phyloP scores from a whole-genome alignment of 2,888 invertebrate genomes.

The Synanthedon formicaeformis region DNA sequence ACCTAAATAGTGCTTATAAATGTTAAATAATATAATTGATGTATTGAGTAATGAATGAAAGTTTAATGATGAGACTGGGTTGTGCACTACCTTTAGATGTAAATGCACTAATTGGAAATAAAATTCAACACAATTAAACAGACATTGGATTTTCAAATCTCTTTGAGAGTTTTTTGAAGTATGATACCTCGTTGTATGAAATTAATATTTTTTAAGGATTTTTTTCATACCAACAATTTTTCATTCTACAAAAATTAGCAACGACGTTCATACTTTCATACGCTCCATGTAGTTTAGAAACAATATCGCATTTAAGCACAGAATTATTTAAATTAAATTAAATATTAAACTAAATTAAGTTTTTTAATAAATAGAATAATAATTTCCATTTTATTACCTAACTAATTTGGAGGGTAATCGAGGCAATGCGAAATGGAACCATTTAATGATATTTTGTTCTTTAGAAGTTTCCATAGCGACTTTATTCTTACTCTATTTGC shows the following conservation, averaged over 20 bases:
- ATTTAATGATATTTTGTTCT: constrained; percentile 1
- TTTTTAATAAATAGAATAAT: constrained; percentile 5
- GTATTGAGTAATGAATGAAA: constrained; percentile 29
- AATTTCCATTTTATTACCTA: constrained; percentile 4
- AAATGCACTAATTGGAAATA: constrained; percentile 28
- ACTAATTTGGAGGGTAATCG: constrained; percentile 32
- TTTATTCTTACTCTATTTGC: constrained; percentile 1
- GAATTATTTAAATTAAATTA: constrained; percentile 17
- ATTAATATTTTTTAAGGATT: background rate
- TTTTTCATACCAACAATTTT: no score
- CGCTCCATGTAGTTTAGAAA: constrained; percentile 13
- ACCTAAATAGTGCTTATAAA: constrained; percentile 48
- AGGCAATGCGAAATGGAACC: constrained; percentile 18
- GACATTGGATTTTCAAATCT: background rate
- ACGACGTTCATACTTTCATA: constrained; percentile 38
- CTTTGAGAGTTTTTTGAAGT: background rate
- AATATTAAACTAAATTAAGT: constrained; percentile 6
- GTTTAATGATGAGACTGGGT: constrained; percentile 17
- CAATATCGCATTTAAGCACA: constrained; percentile 24
- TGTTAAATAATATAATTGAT: constrained; percentile 24
- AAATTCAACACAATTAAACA: background rate
- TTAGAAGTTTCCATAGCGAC: background rate
- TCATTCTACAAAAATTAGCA: constrained; percentile 3
- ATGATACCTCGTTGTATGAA: background rate
- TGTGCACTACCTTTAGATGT: constrained; percentile 44